A percentile compares a stretch with the other conserved stretches of the same genome.
These are phyloP conservation scores for Pterostichus niger DNA, from an alignment of 2,888 invertebrate genomes.

Conservation along the genomic window DNA sequence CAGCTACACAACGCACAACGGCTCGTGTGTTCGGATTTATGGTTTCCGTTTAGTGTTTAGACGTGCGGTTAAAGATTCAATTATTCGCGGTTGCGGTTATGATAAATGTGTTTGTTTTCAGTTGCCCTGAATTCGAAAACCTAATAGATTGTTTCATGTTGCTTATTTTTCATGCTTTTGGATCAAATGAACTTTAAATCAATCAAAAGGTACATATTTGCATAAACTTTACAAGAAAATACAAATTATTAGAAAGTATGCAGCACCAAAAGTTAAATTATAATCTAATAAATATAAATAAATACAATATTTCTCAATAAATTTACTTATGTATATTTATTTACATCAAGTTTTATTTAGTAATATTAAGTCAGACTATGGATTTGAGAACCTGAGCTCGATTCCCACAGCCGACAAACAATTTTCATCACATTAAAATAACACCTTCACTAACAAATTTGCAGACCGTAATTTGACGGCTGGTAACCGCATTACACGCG, in stretches of 20 bases:
- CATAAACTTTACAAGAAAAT: neutral
- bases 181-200: neutral
- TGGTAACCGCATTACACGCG: too few relatives aligned
- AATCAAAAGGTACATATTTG: neutral
- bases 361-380: too few relatives aligned
- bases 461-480: too few relatives aligned
- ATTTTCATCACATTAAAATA: too few relatives aligned
- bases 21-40: constrained; percentile 18
- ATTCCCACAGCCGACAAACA: too few relatives aligned
- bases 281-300: too few relatives aligned
- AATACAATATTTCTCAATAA: too few relatives aligned
- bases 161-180: neutral
- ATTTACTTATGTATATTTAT: too few relatives aligned
- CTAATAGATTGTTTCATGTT: constrained; percentile 6
- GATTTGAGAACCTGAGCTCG: too few relatives aligned
- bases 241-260: neutral
- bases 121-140: constrained; percentile 9
- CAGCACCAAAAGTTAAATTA: too few relatives aligned
- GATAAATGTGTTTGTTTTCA: constrained; percentile 25
- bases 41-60: constrained; percentile 9
- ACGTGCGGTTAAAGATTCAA: constrained; percentile 33
- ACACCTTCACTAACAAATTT: too few relatives aligned
- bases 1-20: constrained; percentile 1
- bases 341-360: too few relatives aligned
- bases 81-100: constrained; percentile 41